These are phyloP conservation scores for Drosophila maculinotata DNA, from an alignment of 2,888 invertebrate genomes.

Conservation along the genomic window DNA sequence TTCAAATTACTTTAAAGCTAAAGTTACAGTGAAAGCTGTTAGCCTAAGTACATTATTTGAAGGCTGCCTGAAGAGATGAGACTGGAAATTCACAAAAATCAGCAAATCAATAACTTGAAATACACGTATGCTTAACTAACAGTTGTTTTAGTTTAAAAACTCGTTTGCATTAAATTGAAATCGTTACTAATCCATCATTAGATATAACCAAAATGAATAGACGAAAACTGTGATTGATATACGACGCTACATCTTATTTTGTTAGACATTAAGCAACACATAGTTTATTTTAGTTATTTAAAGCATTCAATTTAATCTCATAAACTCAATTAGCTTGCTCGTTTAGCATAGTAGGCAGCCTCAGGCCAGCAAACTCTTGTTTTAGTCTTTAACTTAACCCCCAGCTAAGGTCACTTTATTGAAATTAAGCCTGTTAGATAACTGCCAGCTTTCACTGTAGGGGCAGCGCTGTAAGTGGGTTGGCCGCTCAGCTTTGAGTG, in stretches of 20 bases:
- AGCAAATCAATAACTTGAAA: conserved; percentile 5
- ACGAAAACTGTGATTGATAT: too few species aligned
- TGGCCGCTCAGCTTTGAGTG: conserved; percentile 7
- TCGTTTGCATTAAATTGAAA: neutral
- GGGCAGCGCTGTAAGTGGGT: conserved; percentile 13
- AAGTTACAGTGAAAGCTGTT: conserved; percentile 48
- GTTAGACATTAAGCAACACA: too few species aligned
- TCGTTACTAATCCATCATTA: neutral
- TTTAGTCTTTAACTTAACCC: conserved; percentile 4
- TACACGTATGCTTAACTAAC: neutral
- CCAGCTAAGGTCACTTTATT: conserved; percentile 23
- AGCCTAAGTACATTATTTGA: conserved; percentile 10
- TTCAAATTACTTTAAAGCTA: conserved; percentile 24
- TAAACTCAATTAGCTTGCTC: neutral
- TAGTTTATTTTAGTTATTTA: neutral
- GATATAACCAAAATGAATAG: too few species aligned
- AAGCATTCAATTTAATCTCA: too few species aligned
- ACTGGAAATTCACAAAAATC: neutral
- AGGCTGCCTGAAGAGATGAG: conserved; percentile 20
- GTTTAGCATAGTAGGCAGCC: too few species aligned
- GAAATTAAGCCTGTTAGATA: conserved; percentile 30
- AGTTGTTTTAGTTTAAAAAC: neutral
- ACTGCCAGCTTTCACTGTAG: conserved; percentile 51
- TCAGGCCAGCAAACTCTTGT: neutral
- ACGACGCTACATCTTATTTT: too few species aligned